These are phyloP conservation scores for Saccostrea echinata DNA, from an alignment of 1,140 invertebrate genomes.

Conservation along the genomic window DNA sequence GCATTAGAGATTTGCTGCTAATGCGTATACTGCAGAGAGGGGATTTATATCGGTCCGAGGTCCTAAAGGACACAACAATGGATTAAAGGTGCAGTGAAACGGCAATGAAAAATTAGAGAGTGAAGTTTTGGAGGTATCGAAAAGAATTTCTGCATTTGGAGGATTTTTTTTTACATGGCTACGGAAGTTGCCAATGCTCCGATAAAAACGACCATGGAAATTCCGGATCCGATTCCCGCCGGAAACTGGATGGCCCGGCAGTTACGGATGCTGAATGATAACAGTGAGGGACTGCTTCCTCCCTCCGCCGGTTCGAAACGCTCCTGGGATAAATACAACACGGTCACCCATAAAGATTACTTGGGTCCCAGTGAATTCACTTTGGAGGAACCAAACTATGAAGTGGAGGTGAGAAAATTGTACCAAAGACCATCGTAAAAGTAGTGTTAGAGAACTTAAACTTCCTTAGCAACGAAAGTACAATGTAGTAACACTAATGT, in stretches of 20 bases:
- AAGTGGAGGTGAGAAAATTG: constrained; percentile 41
- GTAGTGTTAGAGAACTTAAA: neutral
- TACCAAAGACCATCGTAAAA: neutral
- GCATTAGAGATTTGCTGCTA: constrained; percentile 23
- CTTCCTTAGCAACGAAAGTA: constrained; percentile 24
- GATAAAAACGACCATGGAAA: constrained; percentile 42
- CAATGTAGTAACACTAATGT: neutral
- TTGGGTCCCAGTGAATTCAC: constrained; percentile 34
- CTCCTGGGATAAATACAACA: constrained; percentile 60
- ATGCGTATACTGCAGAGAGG: neutral
- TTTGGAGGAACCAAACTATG: constrained; percentile 37
- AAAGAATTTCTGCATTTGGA: neutral
- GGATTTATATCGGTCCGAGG: neutral
- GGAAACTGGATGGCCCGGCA: constrained; percentile 67
- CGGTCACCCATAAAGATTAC: constrained; percentile 55
- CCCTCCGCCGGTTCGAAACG: constrained; percentile 54
- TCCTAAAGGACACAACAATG: constrained; percentile 16
- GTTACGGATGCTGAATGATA: constrained; percentile 62
- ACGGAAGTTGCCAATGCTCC: constrained; percentile 22
- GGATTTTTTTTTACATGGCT: neutral
- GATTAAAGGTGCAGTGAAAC: constrained; percentile 27
- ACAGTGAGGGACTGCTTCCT: constrained; percentile 63
- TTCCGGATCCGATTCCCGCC: constrained; percentile 55
- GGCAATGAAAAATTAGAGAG: constrained; percentile 7
- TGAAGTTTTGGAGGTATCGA: neutral